phyloP scores from a whole-genome alignment of 2,888 invertebrate genomes.

The Melanostoma mellinum region DNA sequence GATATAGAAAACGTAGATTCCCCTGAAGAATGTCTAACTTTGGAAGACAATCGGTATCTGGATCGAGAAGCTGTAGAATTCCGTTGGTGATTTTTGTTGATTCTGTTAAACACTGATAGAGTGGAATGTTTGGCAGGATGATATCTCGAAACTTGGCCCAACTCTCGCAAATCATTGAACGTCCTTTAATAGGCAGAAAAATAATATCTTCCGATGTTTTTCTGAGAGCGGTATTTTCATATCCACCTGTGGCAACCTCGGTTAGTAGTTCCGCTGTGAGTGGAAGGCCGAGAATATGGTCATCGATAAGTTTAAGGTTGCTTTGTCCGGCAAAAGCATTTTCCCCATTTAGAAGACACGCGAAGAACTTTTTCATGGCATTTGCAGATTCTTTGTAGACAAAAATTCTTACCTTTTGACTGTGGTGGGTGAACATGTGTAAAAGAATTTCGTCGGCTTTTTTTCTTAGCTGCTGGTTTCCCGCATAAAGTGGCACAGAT shows the following conservation, averaged over 20 bases:
- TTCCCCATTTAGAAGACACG: conserved; percentile 77
- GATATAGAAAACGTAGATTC: conserved; percentile 78
- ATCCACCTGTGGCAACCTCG: conserved; percentile 76
- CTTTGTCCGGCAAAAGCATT: conserved; percentile 74
- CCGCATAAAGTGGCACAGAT: conserved; percentile 73
- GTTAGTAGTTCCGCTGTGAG: conserved; percentile 76
- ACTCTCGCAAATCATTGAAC: conserved; percentile 73
- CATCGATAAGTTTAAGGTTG: conserved; percentile 73
- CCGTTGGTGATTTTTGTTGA: conserved; percentile 72
- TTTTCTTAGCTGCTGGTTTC: conserved; percentile 73
- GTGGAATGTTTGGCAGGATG: conserved; percentile 76
- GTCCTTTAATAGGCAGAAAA: conserved; percentile 77
- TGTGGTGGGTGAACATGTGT: conserved; percentile 76
- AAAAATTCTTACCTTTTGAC: conserved; percentile 72
- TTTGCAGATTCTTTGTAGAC: conserved; percentile 75
- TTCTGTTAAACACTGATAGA: conserved; percentile 75
- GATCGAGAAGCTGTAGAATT: conserved; percentile 77
- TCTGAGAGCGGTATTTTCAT: conserved; percentile 66
- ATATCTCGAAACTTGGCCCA: conserved; percentile 75
- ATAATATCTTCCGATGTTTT: conserved; percentile 77
- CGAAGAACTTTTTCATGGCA: conserved; percentile 77
- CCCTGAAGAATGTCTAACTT: conserved; percentile 75
- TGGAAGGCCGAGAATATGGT: conserved; percentile 78
- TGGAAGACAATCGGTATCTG: conserved; percentile 75
- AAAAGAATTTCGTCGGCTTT: conserved; percentile 76